phyloP scores from a whole-genome alignment of 2,888 invertebrate species.

The Gordius sp. region DNA sequence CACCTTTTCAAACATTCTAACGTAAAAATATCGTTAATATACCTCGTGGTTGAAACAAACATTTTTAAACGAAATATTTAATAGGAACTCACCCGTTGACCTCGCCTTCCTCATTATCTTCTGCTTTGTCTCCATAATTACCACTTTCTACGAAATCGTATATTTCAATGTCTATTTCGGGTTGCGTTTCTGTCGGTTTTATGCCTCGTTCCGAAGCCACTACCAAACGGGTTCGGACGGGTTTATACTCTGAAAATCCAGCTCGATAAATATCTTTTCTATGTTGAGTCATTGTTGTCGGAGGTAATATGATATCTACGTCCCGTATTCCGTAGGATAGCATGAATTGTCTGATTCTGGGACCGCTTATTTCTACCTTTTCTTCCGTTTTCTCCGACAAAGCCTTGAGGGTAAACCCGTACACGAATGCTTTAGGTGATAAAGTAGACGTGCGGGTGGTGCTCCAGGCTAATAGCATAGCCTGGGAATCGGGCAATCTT shows the following conservation, averaged over 20 bases:
- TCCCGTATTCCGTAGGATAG: slow-evolving; percentile 2
- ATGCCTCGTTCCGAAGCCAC: background rate
- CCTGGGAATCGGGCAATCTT: too few relatives aligned
- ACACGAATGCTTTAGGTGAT: background rate
- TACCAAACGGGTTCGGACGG: too few relatives aligned
- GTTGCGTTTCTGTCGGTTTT: background rate
- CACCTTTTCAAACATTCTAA: background rate
- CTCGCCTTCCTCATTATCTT: too few relatives aligned
- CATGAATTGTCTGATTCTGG: background rate
- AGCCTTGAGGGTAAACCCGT: background rate
- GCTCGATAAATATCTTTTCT: too few relatives aligned
- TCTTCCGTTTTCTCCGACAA: background rate
- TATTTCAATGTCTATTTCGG: slow-evolving; percentile 8
- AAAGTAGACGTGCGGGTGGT: background rate
- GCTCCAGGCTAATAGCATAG: background rate
- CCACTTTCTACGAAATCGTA: background rate
- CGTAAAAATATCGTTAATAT: background rate
- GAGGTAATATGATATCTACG: slow-evolving; percentile 1
- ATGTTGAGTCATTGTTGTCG: too few relatives aligned
- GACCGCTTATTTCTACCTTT: background rate
- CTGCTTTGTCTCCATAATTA: background rate
- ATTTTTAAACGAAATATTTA: background rate
- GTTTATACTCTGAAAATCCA: too few relatives aligned
- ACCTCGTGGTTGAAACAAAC: too few relatives aligned
- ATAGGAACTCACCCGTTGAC: background rate